A percentile compares a stretch with the other conserved stretches of the same genome.
phyloP scores from a whole-genome alignment of 2,888 invertebrate species.

The Eristalis tenax region DNA sequence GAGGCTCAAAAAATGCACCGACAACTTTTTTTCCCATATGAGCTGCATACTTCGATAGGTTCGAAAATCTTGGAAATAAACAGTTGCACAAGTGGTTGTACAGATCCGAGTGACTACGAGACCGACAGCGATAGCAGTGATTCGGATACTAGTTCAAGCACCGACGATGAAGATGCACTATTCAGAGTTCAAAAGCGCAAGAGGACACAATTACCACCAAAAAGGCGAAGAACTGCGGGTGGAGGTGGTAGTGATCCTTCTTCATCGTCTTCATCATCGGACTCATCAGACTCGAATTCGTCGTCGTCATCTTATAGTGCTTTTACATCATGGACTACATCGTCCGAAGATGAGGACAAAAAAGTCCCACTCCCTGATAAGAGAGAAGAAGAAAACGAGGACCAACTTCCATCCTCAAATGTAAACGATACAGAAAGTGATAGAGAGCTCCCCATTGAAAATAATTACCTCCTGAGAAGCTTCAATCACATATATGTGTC shows the following conservation, averaged over 20 bases:
- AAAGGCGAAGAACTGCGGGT: not conserved
- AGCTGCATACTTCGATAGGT: constrained; percentile 71
- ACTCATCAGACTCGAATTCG: constrained; percentile 43
- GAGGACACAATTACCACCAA: constrained; percentile 8
- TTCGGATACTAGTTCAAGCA: not conserved
- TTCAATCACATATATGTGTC: constrained; percentile 77
- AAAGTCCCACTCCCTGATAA: not conserved
- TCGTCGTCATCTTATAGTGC: constrained; percentile 35
- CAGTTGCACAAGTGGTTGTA: constrained; percentile 73
- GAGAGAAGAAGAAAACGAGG: not conserved
- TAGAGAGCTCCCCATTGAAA: constrained; percentile 72
- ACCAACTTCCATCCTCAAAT: not conserved
- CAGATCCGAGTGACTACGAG: constrained; percentile 52
- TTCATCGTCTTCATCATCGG: constrained; percentile 38
- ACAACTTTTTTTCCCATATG: constrained; percentile 76
- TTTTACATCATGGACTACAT: constrained; percentile 49
- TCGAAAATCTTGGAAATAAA: constrained; percentile 75
- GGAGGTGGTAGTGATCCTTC: constrained; percentile 39
- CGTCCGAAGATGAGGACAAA: constrained; percentile 45
- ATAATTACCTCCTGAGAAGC: constrained; percentile 77
- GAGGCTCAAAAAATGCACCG: constrained; percentile 72
- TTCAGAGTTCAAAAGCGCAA: constrained; percentile 15
- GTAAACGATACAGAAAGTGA: constrained; percentile 10
- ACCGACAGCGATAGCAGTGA: constrained; percentile 25
- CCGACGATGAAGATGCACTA: constrained; percentile 11